Percentiles rank a stretch among this genome's conserved stretches.
These are phyloP conservation scores for Paraescarpia echinospica DNA, from an alignment of 1,140 invertebrate species.

Conservation along the genomic window DNA sequence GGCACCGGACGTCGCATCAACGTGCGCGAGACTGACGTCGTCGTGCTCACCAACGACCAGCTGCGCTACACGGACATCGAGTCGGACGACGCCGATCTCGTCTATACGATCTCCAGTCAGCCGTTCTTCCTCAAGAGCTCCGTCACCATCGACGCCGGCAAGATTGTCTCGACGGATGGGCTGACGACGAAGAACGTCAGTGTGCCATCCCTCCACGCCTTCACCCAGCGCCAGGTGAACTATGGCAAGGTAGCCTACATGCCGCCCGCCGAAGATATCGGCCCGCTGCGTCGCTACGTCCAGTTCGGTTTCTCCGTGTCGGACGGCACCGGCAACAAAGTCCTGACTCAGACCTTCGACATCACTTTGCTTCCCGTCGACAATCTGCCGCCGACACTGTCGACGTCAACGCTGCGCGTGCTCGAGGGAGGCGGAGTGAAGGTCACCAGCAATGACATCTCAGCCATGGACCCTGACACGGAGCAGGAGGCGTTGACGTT, in stretches of 20 bases:
- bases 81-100: constrained; percentile 42
- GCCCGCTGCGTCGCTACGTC: constrained; percentile 52
- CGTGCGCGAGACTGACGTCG: constrained; percentile 55
- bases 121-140: constrained; percentile 52
- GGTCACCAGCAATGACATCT: constrained; percentile 50
- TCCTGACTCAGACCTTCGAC: constrained; percentile 55
- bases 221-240: constrained; percentile 58
- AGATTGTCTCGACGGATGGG: constrained; percentile 53
- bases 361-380: constrained; percentile 56
- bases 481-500: constrained; percentile 49
- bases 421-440: constrained; percentile 53
- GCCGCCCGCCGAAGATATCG: constrained; percentile 57
- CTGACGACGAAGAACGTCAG: constrained; percentile 43
- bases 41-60: constrained; percentile 50
- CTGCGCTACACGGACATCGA: constrained; percentile 56
- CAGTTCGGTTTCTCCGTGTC: constrained; percentile 56
- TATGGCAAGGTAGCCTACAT: constrained; percentile 58
- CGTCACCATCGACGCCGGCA: constrained; percentile 51
- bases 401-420: constrained; percentile 51
- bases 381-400: constrained; percentile 52
- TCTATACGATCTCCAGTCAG: constrained; percentile 51
- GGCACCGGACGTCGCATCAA: constrained; percentile 49
- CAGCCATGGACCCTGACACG: constrained; percentile 56
- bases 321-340: constrained; percentile 53
- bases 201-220: constrained; percentile 40